These are phyloP conservation scores for Delia radicum DNA, from an alignment of 1,140 invertebrate species.

Conservation along the genomic window DNA sequence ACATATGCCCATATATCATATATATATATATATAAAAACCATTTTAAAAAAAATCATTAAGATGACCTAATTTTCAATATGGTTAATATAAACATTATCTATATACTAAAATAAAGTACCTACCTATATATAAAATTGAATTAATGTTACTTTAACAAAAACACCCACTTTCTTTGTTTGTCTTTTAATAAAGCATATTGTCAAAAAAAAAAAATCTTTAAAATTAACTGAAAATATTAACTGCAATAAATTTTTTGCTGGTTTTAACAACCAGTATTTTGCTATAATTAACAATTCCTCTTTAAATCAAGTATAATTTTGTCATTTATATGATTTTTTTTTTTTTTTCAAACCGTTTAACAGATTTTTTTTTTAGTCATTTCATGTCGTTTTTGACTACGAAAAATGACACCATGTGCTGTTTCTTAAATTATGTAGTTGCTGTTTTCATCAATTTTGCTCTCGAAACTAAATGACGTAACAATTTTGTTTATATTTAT, in stretches of 20 bases:
- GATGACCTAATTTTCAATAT: neutral
- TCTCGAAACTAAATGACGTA: constrained; percentile 1
- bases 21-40: neutral
- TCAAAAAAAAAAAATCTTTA: too few relatives aligned
- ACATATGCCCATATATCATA: too few relatives aligned
- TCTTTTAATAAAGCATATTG: neutral
- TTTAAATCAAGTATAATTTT: neutral
- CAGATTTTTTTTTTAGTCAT: too few relatives aligned
- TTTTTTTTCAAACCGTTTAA: too few relatives aligned
- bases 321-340: neutral
- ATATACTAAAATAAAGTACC: too few relatives aligned
- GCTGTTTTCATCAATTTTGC: neutral
- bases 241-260: neutral
- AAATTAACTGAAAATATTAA: neutral
- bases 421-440: too few relatives aligned
- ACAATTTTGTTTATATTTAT: too few relatives aligned
- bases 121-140: neutral
- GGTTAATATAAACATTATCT: too few relatives aligned
- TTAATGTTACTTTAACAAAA: too few relatives aligned
- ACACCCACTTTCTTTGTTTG: constrained; percentile 3
- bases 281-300: neutral
- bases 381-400: neutral
- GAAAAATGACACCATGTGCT: neutral
- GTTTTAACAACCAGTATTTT: neutral
- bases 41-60: neutral